Percentiles rank a stretch among this genome's conserved stretches.
Evolutionary conservation across 2,888 invertebrate genomes (phyloP).

Genomic region (Cantharis lateralis): DNA sequence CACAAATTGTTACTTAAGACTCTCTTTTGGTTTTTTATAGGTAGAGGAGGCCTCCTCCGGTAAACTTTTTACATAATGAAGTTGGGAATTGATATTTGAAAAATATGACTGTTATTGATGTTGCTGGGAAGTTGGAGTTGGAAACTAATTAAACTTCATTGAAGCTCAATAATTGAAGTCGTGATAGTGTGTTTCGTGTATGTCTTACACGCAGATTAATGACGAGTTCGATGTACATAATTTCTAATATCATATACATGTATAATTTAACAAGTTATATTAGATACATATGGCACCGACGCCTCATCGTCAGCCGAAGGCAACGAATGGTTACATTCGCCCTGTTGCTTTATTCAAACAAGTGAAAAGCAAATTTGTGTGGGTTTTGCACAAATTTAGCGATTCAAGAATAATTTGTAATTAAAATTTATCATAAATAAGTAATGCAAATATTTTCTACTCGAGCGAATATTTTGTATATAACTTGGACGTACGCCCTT

Average conservation of each 20-base stretch:
- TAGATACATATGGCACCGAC: constrained; percentile 16
- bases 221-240: constrained; percentile 10
- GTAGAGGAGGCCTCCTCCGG: background rate
- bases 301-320: background rate
- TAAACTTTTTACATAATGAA: background rate
- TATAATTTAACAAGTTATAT: constrained; percentile 23
- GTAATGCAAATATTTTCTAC: background rate
- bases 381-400: background rate
- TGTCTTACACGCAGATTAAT: constrained; percentile 3
- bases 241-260: constrained; percentile 8
- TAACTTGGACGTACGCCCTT: background rate
- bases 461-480: background rate
- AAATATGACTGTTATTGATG: background rate
- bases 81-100: background rate
- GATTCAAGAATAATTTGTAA: background rate
- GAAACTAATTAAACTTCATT: background rate
- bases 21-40: background rate
- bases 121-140: background rate
- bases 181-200: background rate
- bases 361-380: constrained; percentile 1
- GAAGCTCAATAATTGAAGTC: constrained; percentile 1
- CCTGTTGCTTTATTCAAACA: constrained; percentile 1
- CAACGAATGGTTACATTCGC: constrained; percentile 13
- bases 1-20: background rate
- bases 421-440: background rate